Base-by-base conservation (phyloP, 2,113 vertebrate genomes). In the Ictidomys tridecemlineatus region DNA sequence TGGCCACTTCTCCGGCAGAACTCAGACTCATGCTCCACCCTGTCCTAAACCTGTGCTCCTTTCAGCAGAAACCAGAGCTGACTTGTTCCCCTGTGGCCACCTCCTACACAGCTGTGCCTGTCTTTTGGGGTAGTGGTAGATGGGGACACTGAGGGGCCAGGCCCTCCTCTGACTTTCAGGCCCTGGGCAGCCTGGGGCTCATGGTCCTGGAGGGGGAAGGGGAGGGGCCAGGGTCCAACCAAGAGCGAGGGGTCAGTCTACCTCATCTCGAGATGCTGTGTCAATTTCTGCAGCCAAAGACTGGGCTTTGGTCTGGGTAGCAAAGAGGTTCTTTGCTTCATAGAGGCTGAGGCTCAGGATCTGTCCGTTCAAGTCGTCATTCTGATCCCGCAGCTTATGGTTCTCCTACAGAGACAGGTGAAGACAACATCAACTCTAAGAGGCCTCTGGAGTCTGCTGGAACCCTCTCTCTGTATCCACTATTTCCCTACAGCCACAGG, bases 201-300 rank as follows among this genome's bases (percentile, higher is more conserved):
- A 0, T 1, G 37, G 18, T 16, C 22, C 22, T 4, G 9, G 37
- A 37, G 51, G 56, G 53, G 9, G 6, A n/a, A 30, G 17, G 6
- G 17, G 13, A 51, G 51, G 51, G 51, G 51, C 51, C 3, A 14
- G 51, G 51, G 13, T 14, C 51, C 51, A 51, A 51, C 51, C 51
- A 51, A 51, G 51, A 3, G 8, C 8, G 8, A 51, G 17, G 7
- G 56, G 69, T 5, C 16, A 24, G 42, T 74, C 97, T 98, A 99
- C 99, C 99, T 99, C 99, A 96, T 99, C 99, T 24, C 99, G 99
- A 3, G 99, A 99, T 67, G 99, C 99, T 9, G 99, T 99, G 84
- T 99, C 99, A 61, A 99, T 99, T 98, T 99, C 99, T 0, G 99
- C 99, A 84, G 99, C 99, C 97, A 99, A 98, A 18, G 99, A 99